A percentile compares a stretch with the other conserved stretches of the same genome.
These are phyloP conservation scores for Chromobotia macracanthus DNA, from an alignment of 2,797 vertebrate species.

Conservation along the genomic window DNA sequence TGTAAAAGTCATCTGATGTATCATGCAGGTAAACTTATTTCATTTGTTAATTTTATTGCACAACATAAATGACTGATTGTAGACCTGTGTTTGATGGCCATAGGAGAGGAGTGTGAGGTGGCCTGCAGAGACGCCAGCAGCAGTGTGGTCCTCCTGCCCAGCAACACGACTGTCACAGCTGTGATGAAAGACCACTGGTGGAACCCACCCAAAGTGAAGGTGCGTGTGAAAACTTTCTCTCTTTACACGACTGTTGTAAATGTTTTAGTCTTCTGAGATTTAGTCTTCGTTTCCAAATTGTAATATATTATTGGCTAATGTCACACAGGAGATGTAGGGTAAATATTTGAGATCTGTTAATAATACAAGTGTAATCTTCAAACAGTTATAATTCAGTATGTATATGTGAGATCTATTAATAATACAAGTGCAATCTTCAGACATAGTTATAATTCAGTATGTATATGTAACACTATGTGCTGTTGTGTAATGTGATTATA, in stretches of 20 bases:
- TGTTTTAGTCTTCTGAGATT: constrained; percentile 44
- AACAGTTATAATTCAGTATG: constrained; percentile 27
- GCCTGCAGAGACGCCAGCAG: constrained; percentile 88
- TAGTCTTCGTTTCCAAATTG: constrained; percentile 28
- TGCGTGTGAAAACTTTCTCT: constrained; percentile 63
- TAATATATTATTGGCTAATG: not conserved
- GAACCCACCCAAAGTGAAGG: constrained; percentile 92
- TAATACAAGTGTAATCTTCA: constrained; percentile 41
- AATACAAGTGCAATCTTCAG: constrained; percentile 39
- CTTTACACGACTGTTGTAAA: constrained; percentile 1
- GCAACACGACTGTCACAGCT: constrained; percentile 83
- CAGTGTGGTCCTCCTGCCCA: constrained; percentile 87
- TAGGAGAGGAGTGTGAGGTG: constrained; percentile 90
- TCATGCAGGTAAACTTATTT: too few species aligned
- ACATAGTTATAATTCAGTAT: constrained; percentile 20
- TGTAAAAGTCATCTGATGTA: too few species aligned
- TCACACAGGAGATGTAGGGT: too few species aligned
- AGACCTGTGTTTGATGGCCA: constrained; percentile 1
- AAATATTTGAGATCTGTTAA: constrained; percentile 32
- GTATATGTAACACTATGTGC: constrained; percentile 27
- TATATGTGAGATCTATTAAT: constrained; percentile 34
- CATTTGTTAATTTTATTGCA: not conserved
- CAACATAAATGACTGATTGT: not conserved
- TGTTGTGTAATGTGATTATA: constrained; percentile 25
- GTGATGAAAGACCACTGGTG: constrained; percentile 88